A percentile compares a stretch with the other conserved stretches of the same genome.
These are phyloP conservation scores for Chromoteleia sp. DNA, from an alignment of 2,888 invertebrate genomes.

Conservation along the genomic window DNA sequence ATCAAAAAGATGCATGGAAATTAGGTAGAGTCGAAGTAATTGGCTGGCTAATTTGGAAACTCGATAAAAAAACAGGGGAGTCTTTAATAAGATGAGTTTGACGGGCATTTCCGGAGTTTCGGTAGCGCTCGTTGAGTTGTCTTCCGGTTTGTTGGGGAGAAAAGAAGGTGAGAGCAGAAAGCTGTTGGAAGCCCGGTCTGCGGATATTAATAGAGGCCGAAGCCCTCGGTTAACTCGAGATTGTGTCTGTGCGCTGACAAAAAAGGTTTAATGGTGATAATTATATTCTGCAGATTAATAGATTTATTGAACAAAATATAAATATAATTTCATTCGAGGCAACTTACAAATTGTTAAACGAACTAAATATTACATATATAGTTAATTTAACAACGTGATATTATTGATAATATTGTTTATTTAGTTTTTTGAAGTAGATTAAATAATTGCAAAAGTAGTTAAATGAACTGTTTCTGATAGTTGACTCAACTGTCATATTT, in stretches of 20 bases:
- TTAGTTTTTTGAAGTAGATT: too few relatives aligned
- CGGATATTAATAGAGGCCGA: conserved; percentile 84
- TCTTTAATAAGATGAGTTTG: conserved; percentile 31
- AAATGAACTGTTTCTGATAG: too few relatives aligned
- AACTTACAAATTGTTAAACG: too few relatives aligned
- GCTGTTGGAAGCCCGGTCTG: conserved; percentile 76
- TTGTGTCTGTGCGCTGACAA: conserved; percentile 82
- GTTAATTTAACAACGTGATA: too few relatives aligned
- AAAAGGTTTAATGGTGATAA: conserved; percentile 47
- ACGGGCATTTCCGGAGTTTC: conserved; percentile 41
- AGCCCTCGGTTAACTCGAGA: conserved; percentile 79
- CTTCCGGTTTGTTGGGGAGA: conserved; percentile 52
- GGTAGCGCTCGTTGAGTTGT: conserved; percentile 11
- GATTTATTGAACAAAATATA: too few relatives aligned
- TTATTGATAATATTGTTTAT: too few relatives aligned
- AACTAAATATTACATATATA: too few relatives aligned
- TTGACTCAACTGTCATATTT: too few relatives aligned
- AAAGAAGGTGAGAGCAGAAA: conserved; percentile 37
- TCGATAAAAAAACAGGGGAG: not conserved
- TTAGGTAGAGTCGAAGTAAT: not conserved
- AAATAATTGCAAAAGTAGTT: too few relatives aligned
- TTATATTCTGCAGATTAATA: too few relatives aligned
- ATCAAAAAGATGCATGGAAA: not conserved
- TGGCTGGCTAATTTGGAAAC: not conserved
- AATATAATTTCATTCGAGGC: too few relatives aligned